phyloP scores from a whole-genome alignment of 2,797 vertebrate genomes.

The Sternotherus odoratus region DNA sequence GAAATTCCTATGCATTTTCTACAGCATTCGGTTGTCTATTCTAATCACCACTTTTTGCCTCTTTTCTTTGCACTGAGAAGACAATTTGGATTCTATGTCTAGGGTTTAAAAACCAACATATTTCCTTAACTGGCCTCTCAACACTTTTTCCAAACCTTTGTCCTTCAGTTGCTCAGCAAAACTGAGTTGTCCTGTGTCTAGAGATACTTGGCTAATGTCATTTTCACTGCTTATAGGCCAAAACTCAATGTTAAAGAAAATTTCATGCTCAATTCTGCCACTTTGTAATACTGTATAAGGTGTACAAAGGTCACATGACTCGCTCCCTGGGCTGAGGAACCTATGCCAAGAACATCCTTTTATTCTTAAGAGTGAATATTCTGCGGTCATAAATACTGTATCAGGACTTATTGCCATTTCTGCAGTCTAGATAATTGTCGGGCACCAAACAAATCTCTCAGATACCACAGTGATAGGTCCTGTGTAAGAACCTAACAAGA shows the following conservation, averaged over 20 bases:
- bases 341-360: background rate
- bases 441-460: background rate
- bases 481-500: background rate
- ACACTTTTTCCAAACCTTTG: background rate
- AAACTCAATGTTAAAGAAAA: background rate
- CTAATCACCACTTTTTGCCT: background rate
- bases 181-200: background rate
- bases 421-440: background rate
- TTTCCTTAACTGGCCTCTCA: background rate
- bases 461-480: background rate
- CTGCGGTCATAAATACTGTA: background rate
- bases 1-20: background rate
- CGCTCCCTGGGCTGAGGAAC: background rate
- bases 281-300: background rate
- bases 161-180: background rate
- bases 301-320: background rate
- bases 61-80: background rate
- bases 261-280: background rate
- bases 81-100: background rate
- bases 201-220: background rate
- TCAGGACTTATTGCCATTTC: background rate
- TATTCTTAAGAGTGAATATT: background rate
- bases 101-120: background rate
- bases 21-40: background rate
- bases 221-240: background rate